These are phyloP conservation scores for Prunella himalayana DNA, from an alignment of 2,113 vertebrate genomes.

Conservation along the genomic window DNA sequence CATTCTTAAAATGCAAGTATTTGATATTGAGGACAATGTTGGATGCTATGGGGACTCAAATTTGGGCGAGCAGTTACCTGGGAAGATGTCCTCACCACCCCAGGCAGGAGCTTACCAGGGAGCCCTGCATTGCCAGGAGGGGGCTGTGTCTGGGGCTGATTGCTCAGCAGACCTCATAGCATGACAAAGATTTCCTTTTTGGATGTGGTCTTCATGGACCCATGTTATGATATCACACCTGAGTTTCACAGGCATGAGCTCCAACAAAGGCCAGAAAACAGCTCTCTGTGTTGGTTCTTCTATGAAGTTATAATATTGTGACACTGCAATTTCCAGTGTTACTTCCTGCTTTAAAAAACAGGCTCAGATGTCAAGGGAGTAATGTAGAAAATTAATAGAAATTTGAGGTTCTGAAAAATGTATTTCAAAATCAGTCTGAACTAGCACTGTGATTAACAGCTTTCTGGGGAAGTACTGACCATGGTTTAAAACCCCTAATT, in stretches of 20 bases:
- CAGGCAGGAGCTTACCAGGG: not conserved
- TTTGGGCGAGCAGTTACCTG: not conserved
- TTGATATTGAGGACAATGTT: not conserved
- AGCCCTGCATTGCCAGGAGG: not conserved
- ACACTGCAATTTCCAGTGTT: not conserved
- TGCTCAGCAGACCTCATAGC: not conserved
- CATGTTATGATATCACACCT: rapidly evolving
- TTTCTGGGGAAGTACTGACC: not conserved
- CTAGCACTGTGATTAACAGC: not conserved
- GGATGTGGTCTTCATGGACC: not conserved
- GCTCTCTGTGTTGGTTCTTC: not conserved
- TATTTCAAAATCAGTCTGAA: not conserved
- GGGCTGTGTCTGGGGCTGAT: not conserved
- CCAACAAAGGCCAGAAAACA: not conserved
- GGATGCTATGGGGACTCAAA: not conserved
- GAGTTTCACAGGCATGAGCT: not conserved
- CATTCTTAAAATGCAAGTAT: not conserved
- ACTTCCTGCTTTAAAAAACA: not conserved
- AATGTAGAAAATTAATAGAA: not conserved
- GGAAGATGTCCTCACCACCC: rapidly evolving
- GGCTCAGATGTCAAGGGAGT: not conserved
- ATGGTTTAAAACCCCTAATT: not conserved
- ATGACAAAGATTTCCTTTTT: not conserved
- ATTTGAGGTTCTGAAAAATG: not conserved
- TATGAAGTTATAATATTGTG: not conserved